Conservation (phyloP, 53 echinoderm and acorn worm genomes). For the Antedon mediterranea region DNA sequence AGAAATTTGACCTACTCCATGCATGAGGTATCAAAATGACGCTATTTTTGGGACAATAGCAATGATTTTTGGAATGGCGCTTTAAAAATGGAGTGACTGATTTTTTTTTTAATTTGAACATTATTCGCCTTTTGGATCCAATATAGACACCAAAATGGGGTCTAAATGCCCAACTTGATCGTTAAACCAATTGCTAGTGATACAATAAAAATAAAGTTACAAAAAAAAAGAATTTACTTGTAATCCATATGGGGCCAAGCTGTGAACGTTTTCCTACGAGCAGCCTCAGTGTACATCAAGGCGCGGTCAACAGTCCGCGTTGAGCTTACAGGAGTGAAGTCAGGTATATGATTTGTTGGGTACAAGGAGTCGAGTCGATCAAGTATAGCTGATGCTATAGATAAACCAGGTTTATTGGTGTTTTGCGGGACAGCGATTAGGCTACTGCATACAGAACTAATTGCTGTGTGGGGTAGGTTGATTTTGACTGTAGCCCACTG, state of each 20-base stretch:
- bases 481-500: constrained; percentile 93
- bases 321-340: constrained; percentile 45
- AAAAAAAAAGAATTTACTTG: constrained; percentile 41
- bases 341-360: constrained; percentile 15
- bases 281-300: constrained; percentile 94
- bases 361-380: constrained; percentile 73
- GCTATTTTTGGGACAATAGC: no score
- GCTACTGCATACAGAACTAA: constrained; percentile 55
- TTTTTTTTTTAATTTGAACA: no score
- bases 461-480: constrained; percentile 67
- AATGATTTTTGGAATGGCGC: no score
- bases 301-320: constrained; percentile 35
- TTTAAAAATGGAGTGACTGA: no score
- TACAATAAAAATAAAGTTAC: no score
- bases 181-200: no score
- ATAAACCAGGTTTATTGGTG: constrained; percentile 58
- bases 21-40: no score
- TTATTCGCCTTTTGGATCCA: no score
- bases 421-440: constrained; percentile 57
- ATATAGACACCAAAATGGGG: no score
- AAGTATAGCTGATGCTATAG: constrained; percentile 73
- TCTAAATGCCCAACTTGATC: no score
- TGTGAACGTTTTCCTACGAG: constrained; percentile 70
- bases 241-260: constrained; percentile 99
- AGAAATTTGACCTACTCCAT: no score